Percentiles rank a stretch among this genome's conserved stretches.
phyloP scores from a whole-genome alignment of 2,888 invertebrate genomes.

The Agrochola macilenta region DNA sequence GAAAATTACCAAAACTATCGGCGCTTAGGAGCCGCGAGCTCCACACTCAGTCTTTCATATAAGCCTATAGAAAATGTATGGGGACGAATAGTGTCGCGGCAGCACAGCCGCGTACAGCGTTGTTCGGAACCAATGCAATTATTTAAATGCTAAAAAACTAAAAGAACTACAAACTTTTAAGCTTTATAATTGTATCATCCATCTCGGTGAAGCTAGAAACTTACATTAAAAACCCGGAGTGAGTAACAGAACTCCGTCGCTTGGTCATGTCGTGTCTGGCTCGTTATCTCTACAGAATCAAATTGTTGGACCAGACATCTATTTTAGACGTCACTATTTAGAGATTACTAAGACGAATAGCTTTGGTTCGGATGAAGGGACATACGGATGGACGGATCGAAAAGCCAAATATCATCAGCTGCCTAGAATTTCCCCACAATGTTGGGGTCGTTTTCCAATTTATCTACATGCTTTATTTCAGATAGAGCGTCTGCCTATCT shows the following conservation, averaged over 20 bases:
- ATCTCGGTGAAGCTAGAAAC: neutral
- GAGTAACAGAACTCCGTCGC: slow-evolving; percentile 1
- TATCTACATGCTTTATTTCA: neutral
- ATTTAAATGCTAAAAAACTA: neutral
- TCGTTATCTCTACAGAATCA: slow-evolving; percentile 38
- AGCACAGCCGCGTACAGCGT: no score
- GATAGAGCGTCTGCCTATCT: neutral
- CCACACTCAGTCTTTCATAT: no score
- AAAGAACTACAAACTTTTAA: neutral
- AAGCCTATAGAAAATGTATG: no score
- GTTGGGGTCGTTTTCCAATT: neutral
- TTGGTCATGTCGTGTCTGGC: neutral
- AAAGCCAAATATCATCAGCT: neutral
- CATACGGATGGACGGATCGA: slow-evolving; percentile 27
- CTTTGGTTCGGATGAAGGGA: neutral
- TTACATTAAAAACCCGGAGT: slow-evolving; percentile 6
- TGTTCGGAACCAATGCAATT: no score
- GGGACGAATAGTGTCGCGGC: no score
- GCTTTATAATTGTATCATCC: slow-evolving; percentile 5
- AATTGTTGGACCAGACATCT: slow-evolving; percentile 40
- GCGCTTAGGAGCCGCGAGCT: no score
- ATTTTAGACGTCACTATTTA: slow-evolving; percentile 41
- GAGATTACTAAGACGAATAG: slow-evolving; percentile 56
- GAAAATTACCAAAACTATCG: no score
- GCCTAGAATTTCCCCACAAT: neutral